Conservation (phyloP, 2,113 vertebrate genomes). For the Labeo catla region DNA sequence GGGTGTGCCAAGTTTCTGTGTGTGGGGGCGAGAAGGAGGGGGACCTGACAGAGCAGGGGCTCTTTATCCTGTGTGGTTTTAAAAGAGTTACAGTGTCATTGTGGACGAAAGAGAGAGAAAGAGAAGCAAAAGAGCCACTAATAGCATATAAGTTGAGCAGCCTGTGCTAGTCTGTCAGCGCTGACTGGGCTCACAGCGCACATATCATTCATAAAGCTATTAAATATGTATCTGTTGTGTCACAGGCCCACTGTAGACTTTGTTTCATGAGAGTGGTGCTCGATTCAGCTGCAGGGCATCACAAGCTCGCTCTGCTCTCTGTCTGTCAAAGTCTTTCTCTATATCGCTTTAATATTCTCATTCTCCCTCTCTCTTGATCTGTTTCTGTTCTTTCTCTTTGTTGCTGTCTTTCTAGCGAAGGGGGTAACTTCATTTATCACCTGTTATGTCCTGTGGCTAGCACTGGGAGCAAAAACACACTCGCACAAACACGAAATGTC, state of each 20-base stretch:
- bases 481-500: slow-evolving; percentile 57
- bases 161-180: slow-evolving; percentile 16
- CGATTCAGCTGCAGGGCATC: slow-evolving; percentile 43
- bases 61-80: slow-evolving; percentile 48
- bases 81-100: background rate
- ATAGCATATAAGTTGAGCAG: background rate
- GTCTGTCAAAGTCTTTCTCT: slow-evolving; percentile 45
- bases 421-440: slow-evolving; percentile 76
- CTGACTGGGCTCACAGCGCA: slow-evolving; percentile 20
- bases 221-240: slow-evolving; percentile 52
- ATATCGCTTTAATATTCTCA: slow-evolving; percentile 45
- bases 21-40: slow-evolving; percentile 60
- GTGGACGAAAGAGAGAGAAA: background rate
- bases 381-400: slow-evolving; percentile 39
- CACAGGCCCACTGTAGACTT: slow-evolving; percentile 34
- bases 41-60: slow-evolving; percentile 65
- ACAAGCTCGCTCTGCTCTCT: slow-evolving; percentile 33
- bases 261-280: slow-evolving; percentile 31
- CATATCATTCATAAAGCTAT: slow-evolving; percentile 51
- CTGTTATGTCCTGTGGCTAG: slow-evolving; percentile 79
- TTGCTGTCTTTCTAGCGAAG: slow-evolving; percentile 63
- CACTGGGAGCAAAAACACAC: slow-evolving; percentile 52
- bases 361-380: slow-evolving; percentile 45
- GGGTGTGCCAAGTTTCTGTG: slow-evolving; percentile 79
- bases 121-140: background rate